Conservation (phyloP, 2,113 vertebrate genomes). For the Urocitellus parryii region DNA sequence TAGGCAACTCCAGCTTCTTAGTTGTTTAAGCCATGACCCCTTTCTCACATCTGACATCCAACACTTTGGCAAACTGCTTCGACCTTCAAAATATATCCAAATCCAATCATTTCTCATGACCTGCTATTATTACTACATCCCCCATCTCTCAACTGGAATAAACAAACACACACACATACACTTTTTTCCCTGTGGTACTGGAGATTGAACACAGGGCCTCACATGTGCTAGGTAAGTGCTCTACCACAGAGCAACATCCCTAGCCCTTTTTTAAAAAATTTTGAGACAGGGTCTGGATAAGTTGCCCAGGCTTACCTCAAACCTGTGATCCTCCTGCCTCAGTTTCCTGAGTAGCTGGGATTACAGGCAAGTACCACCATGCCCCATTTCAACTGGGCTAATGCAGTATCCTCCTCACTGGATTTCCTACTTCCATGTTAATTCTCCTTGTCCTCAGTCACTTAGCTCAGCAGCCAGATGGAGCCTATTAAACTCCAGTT, state of each 20-base stretch:
- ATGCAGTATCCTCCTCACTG: not conserved
- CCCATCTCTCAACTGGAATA: not conserved
- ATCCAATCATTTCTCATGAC: slow-evolving; percentile 22
- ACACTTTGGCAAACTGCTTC: slow-evolving; percentile 35
- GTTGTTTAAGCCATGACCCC: slow-evolving; percentile 4
- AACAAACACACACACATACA: no score
- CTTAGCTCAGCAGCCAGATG: not conserved
- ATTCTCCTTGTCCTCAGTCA: not conserved
- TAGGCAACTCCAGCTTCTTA: not conserved
- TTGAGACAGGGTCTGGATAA: not conserved
- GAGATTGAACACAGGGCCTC: not conserved
- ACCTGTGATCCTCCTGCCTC: not conserved
- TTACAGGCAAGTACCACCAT: not conserved
- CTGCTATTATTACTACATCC: not conserved
- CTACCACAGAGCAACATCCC: not conserved
- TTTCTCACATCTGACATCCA: slow-evolving; percentile 5
- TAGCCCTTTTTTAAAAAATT: not conserved
- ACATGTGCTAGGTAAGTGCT: not conserved
- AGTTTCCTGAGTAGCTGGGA: not conserved
- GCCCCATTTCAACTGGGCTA: not conserved
- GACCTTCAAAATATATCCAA: slow-evolving; percentile 21
- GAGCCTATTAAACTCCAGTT: not conserved
- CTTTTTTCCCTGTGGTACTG: not conserved
- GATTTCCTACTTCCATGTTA: not conserved
- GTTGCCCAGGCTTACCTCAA: not conserved